These are phyloP conservation scores for Anarrhichthys ocellatus DNA, from an alignment of 2,113 vertebrate genomes.

Conservation along the genomic window DNA sequence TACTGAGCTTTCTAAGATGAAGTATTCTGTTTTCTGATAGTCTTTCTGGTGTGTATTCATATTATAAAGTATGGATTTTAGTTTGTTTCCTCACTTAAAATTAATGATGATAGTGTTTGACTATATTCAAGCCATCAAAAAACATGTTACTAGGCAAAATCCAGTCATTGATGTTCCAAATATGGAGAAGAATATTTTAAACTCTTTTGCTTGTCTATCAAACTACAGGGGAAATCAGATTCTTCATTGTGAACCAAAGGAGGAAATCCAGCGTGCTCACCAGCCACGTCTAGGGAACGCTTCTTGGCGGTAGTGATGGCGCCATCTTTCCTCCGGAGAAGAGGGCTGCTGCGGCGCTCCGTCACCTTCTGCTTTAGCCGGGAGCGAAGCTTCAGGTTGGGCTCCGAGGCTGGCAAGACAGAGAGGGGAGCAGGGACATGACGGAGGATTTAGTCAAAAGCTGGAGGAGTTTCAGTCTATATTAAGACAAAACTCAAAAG, in stretches of 20 bases:
- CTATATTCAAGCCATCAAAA: background rate
- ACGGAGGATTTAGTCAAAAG: background rate
- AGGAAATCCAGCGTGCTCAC: constrained; percentile 71
- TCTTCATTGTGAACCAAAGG: constrained; percentile 1
- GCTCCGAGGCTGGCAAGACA: constrained; percentile 90
- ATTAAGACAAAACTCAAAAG: background rate
- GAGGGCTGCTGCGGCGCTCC: constrained; percentile 94
- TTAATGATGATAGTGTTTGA: background rate
- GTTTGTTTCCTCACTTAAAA: background rate
- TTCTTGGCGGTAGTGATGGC: constrained; percentile 91
- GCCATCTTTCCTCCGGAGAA: constrained; percentile 93
- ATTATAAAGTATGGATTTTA: background rate
- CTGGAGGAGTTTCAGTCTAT: background rate
- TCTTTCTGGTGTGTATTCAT: background rate
- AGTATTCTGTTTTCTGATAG: background rate
- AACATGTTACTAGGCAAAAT: background rate
- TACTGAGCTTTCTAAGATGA: background rate
- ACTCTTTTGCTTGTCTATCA: background rate
- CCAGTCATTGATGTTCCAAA: background rate
- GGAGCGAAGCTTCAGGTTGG: constrained; percentile 96
- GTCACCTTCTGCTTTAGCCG: constrained; percentile 98
- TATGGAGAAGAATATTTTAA: background rate
- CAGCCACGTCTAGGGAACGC: constrained; percentile 92
- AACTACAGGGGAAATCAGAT: background rate
- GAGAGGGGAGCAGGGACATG: constrained; percentile 3